phyloP scores from a whole-genome alignment of 2,888 invertebrate genomes.

The Cantharis rustica region DNA sequence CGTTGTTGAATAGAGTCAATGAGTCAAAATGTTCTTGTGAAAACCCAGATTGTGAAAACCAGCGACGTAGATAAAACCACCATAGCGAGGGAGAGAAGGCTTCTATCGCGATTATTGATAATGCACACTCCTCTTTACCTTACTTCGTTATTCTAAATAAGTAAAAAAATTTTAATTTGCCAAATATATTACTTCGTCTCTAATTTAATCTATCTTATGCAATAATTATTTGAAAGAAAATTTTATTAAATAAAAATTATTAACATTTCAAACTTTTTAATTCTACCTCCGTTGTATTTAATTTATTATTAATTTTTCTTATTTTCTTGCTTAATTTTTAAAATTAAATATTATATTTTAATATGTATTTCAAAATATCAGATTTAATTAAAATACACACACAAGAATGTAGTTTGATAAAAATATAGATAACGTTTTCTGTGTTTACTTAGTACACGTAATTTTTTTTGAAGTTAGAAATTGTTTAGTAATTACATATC shows the following conservation, averaged over 20 bases:
- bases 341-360: neutral
- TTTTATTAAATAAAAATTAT: too few relatives aligned
- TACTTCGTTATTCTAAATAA: neutral
- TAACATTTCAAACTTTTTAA: neutral
- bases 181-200: neutral
- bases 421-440: neutral
- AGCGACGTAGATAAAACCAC: neutral
- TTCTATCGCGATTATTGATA: neutral
- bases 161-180: neutral
- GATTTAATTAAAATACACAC: neutral
- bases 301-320: neutral
- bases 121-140: neutral
- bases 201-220: neutral
- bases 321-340: neutral
- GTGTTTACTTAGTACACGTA: neutral
- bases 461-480: neutral
- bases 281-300: neutral
- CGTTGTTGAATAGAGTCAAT: neutral
- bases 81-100: neutral
- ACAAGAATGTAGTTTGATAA: neutral
- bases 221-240: neutral
- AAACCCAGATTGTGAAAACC: neutral
- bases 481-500: neutral
- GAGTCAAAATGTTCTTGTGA: neutral
- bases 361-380: too few relatives aligned